phyloP scores from a whole-genome alignment of 2,888 invertebrate species.

The Caradrina kadenii region DNA sequence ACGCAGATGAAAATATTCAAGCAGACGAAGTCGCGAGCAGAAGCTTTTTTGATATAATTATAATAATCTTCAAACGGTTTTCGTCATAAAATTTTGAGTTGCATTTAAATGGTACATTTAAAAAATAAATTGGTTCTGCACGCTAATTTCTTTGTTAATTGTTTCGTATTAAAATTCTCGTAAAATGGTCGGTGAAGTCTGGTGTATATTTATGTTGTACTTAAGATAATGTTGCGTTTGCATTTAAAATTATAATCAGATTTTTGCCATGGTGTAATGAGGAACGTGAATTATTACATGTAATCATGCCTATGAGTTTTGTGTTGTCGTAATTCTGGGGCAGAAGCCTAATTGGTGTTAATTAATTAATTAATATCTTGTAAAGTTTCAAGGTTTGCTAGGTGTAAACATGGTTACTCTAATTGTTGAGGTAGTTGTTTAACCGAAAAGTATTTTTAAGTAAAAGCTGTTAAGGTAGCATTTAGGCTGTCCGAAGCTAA shows the following conservation, averaged over 20 bases:
- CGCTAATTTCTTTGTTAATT: conserved; percentile 53
- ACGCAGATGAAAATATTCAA: no score
- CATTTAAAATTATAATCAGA: conserved; percentile 24
- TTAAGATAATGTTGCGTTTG: conserved; percentile 9
- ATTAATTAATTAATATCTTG: no score
- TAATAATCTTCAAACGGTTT: conserved; percentile 42
- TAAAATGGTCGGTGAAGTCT: conserved; percentile 38
- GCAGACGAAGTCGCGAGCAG: no score
- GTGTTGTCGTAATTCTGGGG: no score
- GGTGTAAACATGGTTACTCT: no score
- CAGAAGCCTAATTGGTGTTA: no score
- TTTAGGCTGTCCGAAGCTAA: no score
- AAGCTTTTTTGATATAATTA: conserved; percentile 33
- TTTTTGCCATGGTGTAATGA: conserved; percentile 3
- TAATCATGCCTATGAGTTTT: neutral
- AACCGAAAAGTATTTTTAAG: no score
- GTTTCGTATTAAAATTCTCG: conserved; percentile 47
- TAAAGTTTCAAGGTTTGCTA: no score
- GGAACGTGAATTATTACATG: conserved; percentile 7
- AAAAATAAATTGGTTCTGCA: conserved; percentile 38
- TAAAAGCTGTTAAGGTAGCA: no score
- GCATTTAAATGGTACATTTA: conserved; percentile 36
- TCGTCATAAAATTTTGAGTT: conserved; percentile 38
- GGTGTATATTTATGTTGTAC: conserved; percentile 26
- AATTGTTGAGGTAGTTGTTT: no score